Evolutionary conservation across 2,888 invertebrate species (phyloP), one percentile per base, ranked within the genome.

Genomic region (Boloria selene): DNA sequence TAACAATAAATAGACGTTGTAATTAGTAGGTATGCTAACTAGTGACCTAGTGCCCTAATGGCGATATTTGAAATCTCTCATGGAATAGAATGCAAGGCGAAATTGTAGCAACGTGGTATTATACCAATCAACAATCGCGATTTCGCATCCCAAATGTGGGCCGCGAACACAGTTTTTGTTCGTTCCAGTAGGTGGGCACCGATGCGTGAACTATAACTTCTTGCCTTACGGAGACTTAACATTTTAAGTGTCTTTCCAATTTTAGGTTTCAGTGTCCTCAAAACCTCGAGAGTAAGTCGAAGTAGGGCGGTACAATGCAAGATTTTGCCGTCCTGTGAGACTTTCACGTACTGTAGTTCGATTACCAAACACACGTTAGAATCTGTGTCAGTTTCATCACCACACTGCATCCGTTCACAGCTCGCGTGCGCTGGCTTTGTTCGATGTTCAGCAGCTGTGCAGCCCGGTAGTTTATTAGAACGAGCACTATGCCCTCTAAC

Each of bases 341-440:
- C 91, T 91, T 92, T 92, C 90, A 90, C 90, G 89, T 84, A 83
- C 84, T 85, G 86, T 84, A 85, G 85, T 89, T 87, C 86, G 90
- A 91, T 92, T 91, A 90, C 91, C 90, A 91, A 92, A 92, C 89
- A 85, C 86, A 85, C 86, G 88, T 89, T 90, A 90, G 91, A 90
- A 91, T 89, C 89, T 92, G 90, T 91, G 91, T 90, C 91, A 90
- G 88, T 90, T 90, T 91, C 91, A 90, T 91, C 91, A 91, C 85
- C 79, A 81, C 82, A 80, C 84, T 85, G 88, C 68, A 70, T 70
- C 70, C 70, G 70, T 65, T 68, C 65, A 50, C 68, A 56, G 65
- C 65, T 62, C 63, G 68, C 70, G 70, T 60, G 63, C 56, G 61
- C 61, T 54, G 49, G 81, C 78, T 82, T 83, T 80, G 83, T 82